These are phyloP conservation scores for Hybognathus amarus DNA, from an alignment of 2,797 vertebrate genomes.

Conservation along the genomic window DNA sequence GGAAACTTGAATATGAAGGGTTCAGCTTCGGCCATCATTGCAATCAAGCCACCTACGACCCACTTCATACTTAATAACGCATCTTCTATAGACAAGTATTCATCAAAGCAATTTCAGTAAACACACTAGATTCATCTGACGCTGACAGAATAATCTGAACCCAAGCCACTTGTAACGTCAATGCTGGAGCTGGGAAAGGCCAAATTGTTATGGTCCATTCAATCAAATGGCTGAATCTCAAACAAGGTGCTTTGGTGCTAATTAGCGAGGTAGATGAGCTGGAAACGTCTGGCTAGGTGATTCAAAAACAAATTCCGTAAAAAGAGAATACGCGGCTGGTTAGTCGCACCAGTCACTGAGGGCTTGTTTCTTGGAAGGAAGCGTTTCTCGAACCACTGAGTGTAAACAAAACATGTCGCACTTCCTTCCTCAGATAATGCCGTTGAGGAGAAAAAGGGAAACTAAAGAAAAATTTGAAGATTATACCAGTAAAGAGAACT, in stretches of 20 bases:
- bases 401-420: not conserved
- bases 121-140: not conserved
- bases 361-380: not conserved
- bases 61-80: slow-evolving; percentile 22
- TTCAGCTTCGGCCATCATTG: not conserved
- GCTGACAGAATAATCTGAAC: not conserved
- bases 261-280: slow-evolving; percentile 24
- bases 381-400: not conserved
- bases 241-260: not conserved
- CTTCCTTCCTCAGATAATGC: slow-evolving; percentile 2
- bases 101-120: slow-evolving; percentile 11
- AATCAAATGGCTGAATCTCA: slow-evolving; percentile 8
- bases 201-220: not conserved
- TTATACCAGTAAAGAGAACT: not conserved
- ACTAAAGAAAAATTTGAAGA: not conserved
- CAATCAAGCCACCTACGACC: slow-evolving; percentile 24
- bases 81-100: slow-evolving; percentile 19
- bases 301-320: not conserved
- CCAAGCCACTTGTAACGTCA: slow-evolving; percentile 17
- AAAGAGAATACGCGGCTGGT: not conserved
- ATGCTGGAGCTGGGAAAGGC: slow-evolving; percentile 1
- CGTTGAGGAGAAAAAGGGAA: not conserved
- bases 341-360: not conserved
- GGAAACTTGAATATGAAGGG: slow-evolving; percentile 21
- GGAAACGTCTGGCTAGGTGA: not conserved